Percentiles rank a stretch among this genome's conserved stretches.
Evolutionary conservation across 2,888 invertebrate species (phyloP).

Genomic region (Stenolophus ochropezus): DNA sequence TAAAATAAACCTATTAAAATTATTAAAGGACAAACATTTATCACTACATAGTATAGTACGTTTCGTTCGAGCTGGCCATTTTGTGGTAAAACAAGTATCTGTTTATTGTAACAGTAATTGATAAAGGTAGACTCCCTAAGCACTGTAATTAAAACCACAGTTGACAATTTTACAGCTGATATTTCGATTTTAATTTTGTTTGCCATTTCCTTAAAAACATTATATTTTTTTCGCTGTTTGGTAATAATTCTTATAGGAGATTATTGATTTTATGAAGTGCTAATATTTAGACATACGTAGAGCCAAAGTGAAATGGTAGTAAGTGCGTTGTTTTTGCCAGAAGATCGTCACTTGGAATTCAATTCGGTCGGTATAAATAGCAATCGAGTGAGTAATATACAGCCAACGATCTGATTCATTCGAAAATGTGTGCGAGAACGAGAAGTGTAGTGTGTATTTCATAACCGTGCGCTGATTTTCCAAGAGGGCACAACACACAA

Average conservation of each 20-base stretch:
- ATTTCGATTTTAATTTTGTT: too few species aligned
- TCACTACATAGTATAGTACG: too few species aligned
- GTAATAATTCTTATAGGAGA: background rate
- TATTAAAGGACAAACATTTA: too few species aligned
- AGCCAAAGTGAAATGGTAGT: conserved; percentile 1
- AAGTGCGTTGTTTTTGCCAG: conserved; percentile 52
- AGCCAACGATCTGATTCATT: conserved; percentile 52
- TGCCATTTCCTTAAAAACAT: background rate
- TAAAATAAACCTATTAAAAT: too few species aligned
- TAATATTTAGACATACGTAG: background rate
- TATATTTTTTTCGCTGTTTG: background rate
- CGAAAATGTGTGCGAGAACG: conserved; percentile 10
- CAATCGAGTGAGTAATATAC: conserved; percentile 51
- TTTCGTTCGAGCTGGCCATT: too few species aligned
- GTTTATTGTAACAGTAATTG: too few species aligned
- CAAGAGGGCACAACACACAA: background rate
- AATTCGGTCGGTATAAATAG: conserved; percentile 54
- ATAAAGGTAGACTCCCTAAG: too few species aligned
- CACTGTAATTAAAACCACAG: too few species aligned
- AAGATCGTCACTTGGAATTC: conserved; percentile 53
- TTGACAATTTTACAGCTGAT: too few species aligned
- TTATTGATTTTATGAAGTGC: background rate
- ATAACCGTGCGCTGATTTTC: background rate
- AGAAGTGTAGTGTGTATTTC: conserved; percentile 9
- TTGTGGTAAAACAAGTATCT: too few species aligned